Evolutionary conservation across 1,140 invertebrate species (phyloP).

Genomic region (Elymnias hypermnestra): DNA sequence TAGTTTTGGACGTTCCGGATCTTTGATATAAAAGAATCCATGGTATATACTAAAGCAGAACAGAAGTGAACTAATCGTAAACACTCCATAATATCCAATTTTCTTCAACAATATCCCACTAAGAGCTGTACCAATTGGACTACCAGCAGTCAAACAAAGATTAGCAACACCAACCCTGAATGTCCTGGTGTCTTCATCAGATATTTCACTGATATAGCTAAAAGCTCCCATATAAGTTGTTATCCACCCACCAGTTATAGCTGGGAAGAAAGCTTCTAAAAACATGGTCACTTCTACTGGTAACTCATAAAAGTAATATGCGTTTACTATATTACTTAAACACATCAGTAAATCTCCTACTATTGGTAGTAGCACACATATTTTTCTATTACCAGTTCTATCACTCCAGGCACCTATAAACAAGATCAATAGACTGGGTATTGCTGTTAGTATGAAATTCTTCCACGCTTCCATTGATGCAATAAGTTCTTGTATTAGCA

Average conservation of each 20-base stretch:
- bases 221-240: conserved; percentile 92
- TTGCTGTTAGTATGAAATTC: conserved; percentile 47
- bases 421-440: conserved; percentile 75
- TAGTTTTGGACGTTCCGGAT: conserved; percentile 59
- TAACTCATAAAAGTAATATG: conserved; percentile 70
- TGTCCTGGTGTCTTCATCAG: conserved; percentile 86
- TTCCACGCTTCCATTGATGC: conserved; percentile 76
- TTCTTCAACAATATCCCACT: conserved; percentile 82
- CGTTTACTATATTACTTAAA: conserved; percentile 70
- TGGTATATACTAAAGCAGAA: conserved; percentile 85
- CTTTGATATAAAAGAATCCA: conserved; percentile 79
- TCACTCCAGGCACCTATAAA: conserved; percentile 80
- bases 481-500: conserved; percentile 73
- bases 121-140: conserved; percentile 85
- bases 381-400: conserved; percentile 75
- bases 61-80: conserved; percentile 81
- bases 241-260: conserved; percentile 88
- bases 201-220: conserved; percentile 92
- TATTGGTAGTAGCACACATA: conserved; percentile 75
- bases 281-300: conserved; percentile 59
- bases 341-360: conserved; percentile 70
- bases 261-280: conserved; percentile 77
- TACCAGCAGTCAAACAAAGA: conserved; percentile 85
- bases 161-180: conserved; percentile 89
- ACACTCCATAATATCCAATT: conserved; percentile 88